phyloP scores from a whole-genome alignment of 2,797 vertebrate genomes.

The Ctenosaura bakeri region DNA sequence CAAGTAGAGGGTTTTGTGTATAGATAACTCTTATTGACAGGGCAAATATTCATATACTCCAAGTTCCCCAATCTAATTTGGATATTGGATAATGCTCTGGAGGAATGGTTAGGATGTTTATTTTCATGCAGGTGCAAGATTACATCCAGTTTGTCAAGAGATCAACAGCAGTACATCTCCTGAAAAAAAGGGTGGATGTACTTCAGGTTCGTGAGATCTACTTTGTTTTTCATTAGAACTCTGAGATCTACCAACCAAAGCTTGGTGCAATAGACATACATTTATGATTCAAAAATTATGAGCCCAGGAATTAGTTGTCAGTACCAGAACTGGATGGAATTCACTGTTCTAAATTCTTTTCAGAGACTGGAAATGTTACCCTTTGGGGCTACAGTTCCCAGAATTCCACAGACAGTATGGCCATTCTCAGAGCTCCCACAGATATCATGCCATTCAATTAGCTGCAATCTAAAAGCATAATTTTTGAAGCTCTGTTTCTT shows the following conservation, averaged over 20 bases:
- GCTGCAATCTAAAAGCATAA: too few species aligned
- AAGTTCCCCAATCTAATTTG: conserved; percentile 78
- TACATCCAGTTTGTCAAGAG: conserved; percentile 40
- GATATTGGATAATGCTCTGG: conserved; percentile 74
- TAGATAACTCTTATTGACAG: conserved; percentile 85
- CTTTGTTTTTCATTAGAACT: background rate
- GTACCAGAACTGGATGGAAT: background rate
- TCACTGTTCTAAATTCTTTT: background rate
- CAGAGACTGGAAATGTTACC: too few species aligned
- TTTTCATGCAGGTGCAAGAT: conserved; percentile 65
- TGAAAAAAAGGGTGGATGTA: background rate
- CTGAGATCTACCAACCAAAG: background rate
- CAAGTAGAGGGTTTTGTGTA: conserved; percentile 78
- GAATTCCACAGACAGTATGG: too few species aligned
- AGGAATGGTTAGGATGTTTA: conserved; percentile 70
- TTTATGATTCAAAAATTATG: background rate
- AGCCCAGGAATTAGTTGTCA: background rate
- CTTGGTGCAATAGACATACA: background rate
- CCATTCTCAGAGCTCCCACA: too few species aligned
- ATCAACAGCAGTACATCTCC: conserved; percentile 24
- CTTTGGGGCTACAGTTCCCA: too few species aligned
- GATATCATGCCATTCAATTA: too few species aligned
- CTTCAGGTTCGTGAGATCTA: background rate
- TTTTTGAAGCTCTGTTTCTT: too few species aligned
- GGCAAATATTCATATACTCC: conserved; percentile 76